Conservation (phyloP, 2,888 invertebrate species). For the Agrotis puta region DNA sequence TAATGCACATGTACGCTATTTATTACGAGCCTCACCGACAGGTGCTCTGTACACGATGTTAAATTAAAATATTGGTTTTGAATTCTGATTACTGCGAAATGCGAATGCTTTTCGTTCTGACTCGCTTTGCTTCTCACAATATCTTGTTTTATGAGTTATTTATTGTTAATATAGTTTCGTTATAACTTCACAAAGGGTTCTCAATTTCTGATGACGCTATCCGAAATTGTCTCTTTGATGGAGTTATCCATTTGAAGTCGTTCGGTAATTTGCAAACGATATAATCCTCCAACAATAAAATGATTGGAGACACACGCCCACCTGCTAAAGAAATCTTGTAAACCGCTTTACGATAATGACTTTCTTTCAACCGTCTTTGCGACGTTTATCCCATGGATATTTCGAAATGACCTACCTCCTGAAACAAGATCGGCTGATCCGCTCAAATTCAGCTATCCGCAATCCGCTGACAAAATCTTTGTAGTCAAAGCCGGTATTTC, state of each 20-base stretch:
- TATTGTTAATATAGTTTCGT: constrained; percentile 29
- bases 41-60: constrained; percentile 58
- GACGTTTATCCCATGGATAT: constrained; percentile 69
- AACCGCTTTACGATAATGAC: constrained; percentile 71
- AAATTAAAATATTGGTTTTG: constrained; percentile 63
- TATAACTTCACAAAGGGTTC: constrained; percentile 37
- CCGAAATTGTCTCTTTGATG: constrained; percentile 45
- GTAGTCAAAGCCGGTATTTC: constrained; percentile 85
- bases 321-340: constrained; percentile 65
- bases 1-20: constrained; percentile 64
- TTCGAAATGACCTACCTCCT: constrained; percentile 75
- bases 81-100: constrained; percentile 45
- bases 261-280: constrained; percentile 51
- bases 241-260: constrained; percentile 40
- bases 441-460: constrained; percentile 76
- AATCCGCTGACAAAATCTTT: constrained; percentile 85
- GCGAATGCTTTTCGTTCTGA: constrained; percentile 30
- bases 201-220: constrained; percentile 16
- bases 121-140: constrained; percentile 9
- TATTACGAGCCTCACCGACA: constrained; percentile 63
- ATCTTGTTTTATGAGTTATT: constrained; percentile 35
- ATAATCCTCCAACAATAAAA: constrained; percentile 53
- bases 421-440: constrained; percentile 80
- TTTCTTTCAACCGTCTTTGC: constrained; percentile 66
- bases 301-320: constrained; percentile 52